A percentile compares a stretch with the other conserved stretches of the same genome.
These are phyloP conservation scores for Raja brachyura DNA, from an alignment of 2,113 vertebrate genomes.

Conservation along the genomic window DNA sequence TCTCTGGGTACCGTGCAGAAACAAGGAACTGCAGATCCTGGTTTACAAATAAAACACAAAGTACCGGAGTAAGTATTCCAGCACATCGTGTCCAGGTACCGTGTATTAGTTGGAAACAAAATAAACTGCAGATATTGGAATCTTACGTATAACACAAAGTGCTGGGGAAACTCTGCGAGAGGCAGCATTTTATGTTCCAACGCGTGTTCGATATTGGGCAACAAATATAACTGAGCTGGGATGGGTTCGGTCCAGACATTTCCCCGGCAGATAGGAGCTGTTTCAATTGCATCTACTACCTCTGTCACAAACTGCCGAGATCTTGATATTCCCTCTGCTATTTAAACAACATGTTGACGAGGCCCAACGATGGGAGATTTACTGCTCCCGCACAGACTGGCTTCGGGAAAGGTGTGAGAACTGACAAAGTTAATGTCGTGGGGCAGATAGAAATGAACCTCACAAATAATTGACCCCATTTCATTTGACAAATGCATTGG, in stretches of 20 bases:
- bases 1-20: neutral
- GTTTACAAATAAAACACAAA: no score
- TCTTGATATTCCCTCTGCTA: neutral
- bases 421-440: neutral
- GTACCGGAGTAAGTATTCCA: no score
- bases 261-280: neutral
- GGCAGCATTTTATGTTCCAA: no score
- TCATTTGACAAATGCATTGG: neutral
- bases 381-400: neutral
- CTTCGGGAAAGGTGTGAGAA: neutral
- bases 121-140: no score
- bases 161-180: no score
- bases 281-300: neutral
- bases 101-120: no score
- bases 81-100: no score
- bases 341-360: neutral
- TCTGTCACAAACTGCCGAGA: neutral
- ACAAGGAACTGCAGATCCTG: no score
- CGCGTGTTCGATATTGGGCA: neutral
- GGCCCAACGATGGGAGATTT: neutral
- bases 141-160: no score
- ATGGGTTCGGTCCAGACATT: neutral
- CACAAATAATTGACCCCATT: neutral
- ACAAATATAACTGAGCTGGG: neutral
- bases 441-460: neutral